These are phyloP conservation scores for Platerodrilus igneus DNA, from an alignment of 2,888 invertebrate genomes.

Conservation along the genomic window DNA sequence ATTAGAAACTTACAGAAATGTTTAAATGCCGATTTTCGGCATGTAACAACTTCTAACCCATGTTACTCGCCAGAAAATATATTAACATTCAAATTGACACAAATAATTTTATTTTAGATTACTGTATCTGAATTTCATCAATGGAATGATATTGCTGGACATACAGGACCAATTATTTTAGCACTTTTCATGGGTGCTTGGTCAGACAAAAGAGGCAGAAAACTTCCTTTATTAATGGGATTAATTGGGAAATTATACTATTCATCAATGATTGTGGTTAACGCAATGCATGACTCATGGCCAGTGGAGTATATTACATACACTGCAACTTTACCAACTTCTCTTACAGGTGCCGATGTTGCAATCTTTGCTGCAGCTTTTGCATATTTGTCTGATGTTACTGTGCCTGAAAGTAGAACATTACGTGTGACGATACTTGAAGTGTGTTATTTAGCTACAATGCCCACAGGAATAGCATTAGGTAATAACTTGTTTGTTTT, in stretches of 20 bases:
- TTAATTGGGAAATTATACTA: conserved; percentile 70
- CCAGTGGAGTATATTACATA: conserved; percentile 70
- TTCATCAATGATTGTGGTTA: conserved; percentile 69
- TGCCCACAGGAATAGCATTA: conserved; percentile 75
- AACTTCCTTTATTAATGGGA: conserved; percentile 68
- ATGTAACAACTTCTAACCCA: too few species aligned
- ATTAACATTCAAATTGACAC: too few species aligned
- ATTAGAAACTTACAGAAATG: too few species aligned
- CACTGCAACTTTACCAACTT: conserved; percentile 71
- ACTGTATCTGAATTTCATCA: conserved; percentile 73
- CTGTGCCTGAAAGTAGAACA: conserved; percentile 65
- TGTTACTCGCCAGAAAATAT: too few species aligned
- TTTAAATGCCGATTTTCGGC: too few species aligned
- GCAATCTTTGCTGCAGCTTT: conserved; percentile 77
- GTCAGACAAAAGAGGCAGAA: conserved; percentile 75
- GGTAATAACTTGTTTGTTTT: too few species aligned
- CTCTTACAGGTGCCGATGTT: conserved; percentile 72
- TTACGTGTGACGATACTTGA: conserved; percentile 77
- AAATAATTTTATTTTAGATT: too few species aligned
- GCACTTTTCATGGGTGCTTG: conserved; percentile 78
- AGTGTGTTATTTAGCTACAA: conserved; percentile 73
- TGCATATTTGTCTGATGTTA: conserved; percentile 76
- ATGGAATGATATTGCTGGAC: conserved; percentile 72
- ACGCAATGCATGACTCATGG: conserved; percentile 57
- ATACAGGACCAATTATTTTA: conserved; percentile 68